Evolutionary conservation across 37 sponge, comb jelly and placozoan species (phyloP).

Genomic region (Haliclona indistincta): DNA sequence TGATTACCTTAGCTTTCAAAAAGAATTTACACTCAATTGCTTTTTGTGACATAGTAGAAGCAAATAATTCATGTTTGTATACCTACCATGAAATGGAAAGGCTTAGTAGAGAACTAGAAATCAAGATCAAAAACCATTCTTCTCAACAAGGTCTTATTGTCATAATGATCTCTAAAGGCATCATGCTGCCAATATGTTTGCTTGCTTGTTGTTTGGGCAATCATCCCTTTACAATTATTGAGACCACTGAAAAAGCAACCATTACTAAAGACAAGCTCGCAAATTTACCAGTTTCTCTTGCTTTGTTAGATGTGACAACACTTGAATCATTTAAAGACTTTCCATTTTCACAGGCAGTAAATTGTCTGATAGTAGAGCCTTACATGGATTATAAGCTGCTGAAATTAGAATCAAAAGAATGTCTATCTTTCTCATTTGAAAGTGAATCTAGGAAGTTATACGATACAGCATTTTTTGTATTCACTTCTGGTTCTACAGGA

Average conservation of each 20-base stretch:
- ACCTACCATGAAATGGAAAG: background rate
- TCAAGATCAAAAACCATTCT: background rate
- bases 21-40: too few species aligned
- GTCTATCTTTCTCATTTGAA: too few species aligned
- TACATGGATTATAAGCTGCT: too few species aligned
- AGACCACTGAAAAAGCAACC: background rate
- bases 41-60: too few species aligned
- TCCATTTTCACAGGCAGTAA: too few species aligned
- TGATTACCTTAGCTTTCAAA: background rate
- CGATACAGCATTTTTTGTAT: too few species aligned
- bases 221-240: background rate
- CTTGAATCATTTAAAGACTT: background rate
- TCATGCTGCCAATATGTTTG: background rate
- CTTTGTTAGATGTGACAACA: background rate
- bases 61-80: background rate
- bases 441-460: too few species aligned
- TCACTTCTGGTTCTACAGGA: conserved; percentile 17
- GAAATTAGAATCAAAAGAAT: too few species aligned
- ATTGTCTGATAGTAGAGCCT: too few species aligned
- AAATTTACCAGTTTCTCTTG: background rate
- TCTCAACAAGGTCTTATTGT: background rate
- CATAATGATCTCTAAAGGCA: background rate
- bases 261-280: background rate
- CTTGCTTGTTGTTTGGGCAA: background rate
- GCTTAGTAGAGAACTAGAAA: background rate